Percentiles rank a stretch among this genome's conserved stretches.
Conservation (phyloP, 2,113 vertebrate species). For the Polypterus senegalus region DNA sequence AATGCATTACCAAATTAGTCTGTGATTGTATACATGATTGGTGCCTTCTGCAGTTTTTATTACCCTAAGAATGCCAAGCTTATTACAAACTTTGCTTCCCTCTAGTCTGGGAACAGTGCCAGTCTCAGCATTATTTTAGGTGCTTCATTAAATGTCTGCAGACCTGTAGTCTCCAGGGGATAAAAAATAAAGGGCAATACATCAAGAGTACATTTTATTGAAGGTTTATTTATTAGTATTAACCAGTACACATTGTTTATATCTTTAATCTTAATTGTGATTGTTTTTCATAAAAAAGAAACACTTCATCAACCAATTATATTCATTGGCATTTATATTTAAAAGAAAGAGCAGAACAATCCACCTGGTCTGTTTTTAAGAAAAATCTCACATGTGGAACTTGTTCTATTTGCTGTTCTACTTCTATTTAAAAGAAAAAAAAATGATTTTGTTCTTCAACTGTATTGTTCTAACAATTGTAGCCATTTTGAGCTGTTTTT, state of each 20-base stretch:
- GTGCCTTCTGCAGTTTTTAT: background rate
- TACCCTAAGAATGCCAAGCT: background rate
- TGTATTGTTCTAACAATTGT: too few relatives aligned
- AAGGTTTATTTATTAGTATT: constrained; percentile 11
- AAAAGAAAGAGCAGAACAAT: too few relatives aligned
- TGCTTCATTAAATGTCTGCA: constrained; percentile 7
- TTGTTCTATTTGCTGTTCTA: too few relatives aligned
- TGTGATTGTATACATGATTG: too few relatives aligned
- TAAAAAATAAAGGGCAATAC: background rate
- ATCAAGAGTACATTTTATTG: background rate
- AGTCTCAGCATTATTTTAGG: constrained; percentile 18
- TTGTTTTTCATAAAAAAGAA: constrained; percentile 19
- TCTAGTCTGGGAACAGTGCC: constrained; percentile 9
- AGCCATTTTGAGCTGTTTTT: too few relatives aligned
- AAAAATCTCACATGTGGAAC: too few relatives aligned
- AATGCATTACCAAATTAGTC: too few relatives aligned
- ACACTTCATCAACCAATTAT: constrained; percentile 32
- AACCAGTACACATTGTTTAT: background rate
- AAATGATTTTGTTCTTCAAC: too few relatives aligned
- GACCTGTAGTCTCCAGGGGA: constrained; percentile 3
- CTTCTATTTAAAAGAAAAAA: too few relatives aligned
- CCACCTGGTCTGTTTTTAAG: too few relatives aligned
- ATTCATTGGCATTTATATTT: constrained; percentile 4
- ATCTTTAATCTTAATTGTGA: constrained; percentile 17
- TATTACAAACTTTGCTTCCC: constrained; percentile 1